Evolutionary conservation across 2,113 vertebrate species (phyloP), one percentile per base, ranked within the genome.

Genomic region (Nematolebias whitei): DNA sequence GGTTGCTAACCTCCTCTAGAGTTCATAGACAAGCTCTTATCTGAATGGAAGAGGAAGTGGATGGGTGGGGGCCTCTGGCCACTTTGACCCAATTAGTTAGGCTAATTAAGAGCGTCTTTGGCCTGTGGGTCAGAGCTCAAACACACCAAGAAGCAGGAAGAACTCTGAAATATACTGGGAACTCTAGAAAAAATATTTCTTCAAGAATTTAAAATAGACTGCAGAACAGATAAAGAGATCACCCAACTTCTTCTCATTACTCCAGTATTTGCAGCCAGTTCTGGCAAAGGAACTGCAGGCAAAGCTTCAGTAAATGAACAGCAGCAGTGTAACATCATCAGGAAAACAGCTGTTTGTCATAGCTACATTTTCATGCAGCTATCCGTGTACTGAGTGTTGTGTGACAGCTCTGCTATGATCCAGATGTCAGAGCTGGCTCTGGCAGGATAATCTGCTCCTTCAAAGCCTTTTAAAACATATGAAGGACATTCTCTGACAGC

Each of bases 11-110:
- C 57, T 49, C 63, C 41, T 54, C 64, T 61, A 40, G 24, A 51
- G 73, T 83, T 70, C 78, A 83, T 55, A 65, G 69, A 67, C 57
- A 38, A 58, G 63, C 79, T 79, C 83, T 90, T 92, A 92, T 92
- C 90, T 86, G 60, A 16, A 54, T 72, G 77, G 78, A 80, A 77
- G 74, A 77, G 90, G 89, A 92, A 91, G 84, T 87, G 74, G 16
- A 72, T 44, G 68, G 87, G 85, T 83, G 82, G 61, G 65, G 68
- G 44, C 54, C 71, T 70, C 23, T 38, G 72, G 64, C 67, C 78
- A 85, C 78, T 83, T 74, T 83, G 88, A 88, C 81, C 86, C 66
- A 90, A 88, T 90, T 88, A 89, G 85, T 83, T 61, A 56, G 70
- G 78, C 69, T 86, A 88, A 90, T 91, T 90, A 87, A 88, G 87